These are phyloP conservation scores for Onychostoma macrolepis DNA, from an alignment of 2,113 vertebrate genomes.

Conservation along the genomic window DNA sequence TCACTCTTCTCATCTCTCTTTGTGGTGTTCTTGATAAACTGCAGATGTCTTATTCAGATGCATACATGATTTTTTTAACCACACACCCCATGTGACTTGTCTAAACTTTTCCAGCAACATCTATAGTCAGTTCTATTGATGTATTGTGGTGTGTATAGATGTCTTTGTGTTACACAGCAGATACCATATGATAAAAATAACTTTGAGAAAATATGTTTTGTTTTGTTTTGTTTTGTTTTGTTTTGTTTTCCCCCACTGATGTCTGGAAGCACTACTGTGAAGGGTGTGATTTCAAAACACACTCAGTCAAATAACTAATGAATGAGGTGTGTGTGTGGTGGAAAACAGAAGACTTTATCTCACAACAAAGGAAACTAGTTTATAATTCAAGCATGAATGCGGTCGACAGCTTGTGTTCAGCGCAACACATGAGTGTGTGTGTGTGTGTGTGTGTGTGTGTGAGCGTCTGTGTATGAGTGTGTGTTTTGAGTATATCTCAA, in stretches of 20 bases:
- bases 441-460: neutral
- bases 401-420: slow-evolving; percentile 3
- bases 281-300: slow-evolving; percentile 10
- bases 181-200: slow-evolving; percentile 3
- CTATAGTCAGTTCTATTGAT: slow-evolving; percentile 13
- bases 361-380: neutral
- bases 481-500: neutral
- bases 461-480: too few relatives aligned
- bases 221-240: slow-evolving; percentile 21
- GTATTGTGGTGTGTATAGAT: neutral
- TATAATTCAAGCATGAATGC: slow-evolving; percentile 13
- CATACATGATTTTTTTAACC: neutral
- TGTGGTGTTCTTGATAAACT: neutral
- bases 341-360: slow-evolving; percentile 13
- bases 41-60: slow-evolving; percentile 6
- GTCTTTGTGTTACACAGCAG: neutral
- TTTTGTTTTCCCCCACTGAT: slow-evolving; percentile 9
- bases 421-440: neutral
- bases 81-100: neutral
- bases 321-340: slow-evolving; percentile 1
- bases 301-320: neutral
- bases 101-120: neutral
- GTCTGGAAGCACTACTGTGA: slow-evolving; percentile 4
- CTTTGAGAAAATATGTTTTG: neutral
- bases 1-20: neutral